Conservation (phyloP, 1,140 invertebrate species). For the Atopsyche davidsoni region DNA sequence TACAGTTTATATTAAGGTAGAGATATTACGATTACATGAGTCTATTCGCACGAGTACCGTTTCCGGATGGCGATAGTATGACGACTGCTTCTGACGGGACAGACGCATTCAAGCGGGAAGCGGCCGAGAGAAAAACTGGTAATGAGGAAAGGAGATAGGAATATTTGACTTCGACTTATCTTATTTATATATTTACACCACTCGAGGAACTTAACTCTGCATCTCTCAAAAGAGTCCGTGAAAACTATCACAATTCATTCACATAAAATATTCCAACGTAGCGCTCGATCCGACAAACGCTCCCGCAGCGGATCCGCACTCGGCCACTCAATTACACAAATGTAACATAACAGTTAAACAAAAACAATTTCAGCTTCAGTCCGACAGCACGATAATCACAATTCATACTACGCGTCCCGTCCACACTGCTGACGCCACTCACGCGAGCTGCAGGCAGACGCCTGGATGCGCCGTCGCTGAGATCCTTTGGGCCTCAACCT, state of each 20-base stretch:
- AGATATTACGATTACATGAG: slow-evolving; percentile 23
- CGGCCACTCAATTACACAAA: slow-evolving; percentile 8
- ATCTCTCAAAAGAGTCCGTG: slow-evolving; percentile 18
- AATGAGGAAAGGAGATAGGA: slow-evolving; percentile 28
- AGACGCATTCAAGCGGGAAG: slow-evolving; percentile 26
- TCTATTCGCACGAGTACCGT: slow-evolving; percentile 19
- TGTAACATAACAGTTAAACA: slow-evolving; percentile 28
- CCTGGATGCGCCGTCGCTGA: slow-evolving; percentile 3
- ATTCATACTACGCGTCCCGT: slow-evolving; percentile 7
- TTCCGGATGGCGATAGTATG: slow-evolving; percentile 21
- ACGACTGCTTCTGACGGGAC: slow-evolving; percentile 16
- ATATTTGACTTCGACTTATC: slow-evolving; percentile 20
- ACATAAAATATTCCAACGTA: slow-evolving; percentile 13
- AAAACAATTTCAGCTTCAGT: slow-evolving; percentile 28
- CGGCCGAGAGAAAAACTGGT: slow-evolving; percentile 26
- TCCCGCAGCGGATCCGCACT: background rate
- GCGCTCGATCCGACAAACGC: too few species aligned
- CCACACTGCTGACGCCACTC: background rate
- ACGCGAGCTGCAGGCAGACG: too few species aligned
- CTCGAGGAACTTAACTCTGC: slow-evolving; percentile 28
- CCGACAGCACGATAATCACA: slow-evolving; percentile 14
- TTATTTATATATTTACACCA: slow-evolving; percentile 20
- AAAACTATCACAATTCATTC: slow-evolving; percentile 28
- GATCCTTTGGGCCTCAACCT: background rate
- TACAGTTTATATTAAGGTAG: slow-evolving; percentile 14